A percentile compares a stretch with the other conserved stretches of the same genome.
phyloP scores from a whole-genome alignment of 2,888 invertebrate species.

The Phymatocera aterrima region DNA sequence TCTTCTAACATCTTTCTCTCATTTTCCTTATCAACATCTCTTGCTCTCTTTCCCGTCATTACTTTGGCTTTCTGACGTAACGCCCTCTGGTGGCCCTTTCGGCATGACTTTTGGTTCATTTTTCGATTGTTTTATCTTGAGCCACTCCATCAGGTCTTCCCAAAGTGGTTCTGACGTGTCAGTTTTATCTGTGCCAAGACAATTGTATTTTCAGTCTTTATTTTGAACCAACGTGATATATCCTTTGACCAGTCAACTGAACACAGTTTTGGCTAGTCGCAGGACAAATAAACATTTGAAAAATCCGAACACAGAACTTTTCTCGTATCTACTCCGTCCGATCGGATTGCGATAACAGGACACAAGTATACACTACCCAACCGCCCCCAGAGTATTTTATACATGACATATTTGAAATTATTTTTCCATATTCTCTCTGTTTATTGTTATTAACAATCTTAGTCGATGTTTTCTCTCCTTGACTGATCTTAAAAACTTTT shows the following conservation, averaged over 20 bases:
- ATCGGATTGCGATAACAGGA: neutral
- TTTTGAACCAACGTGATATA: neutral
- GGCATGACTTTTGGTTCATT: neutral
- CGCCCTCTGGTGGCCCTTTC: constrained; percentile 17
- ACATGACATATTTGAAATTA: neutral
- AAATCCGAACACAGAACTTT: neutral
- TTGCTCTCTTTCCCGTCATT: neutral
- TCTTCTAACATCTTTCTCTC: no score
- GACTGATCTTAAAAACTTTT: no score
- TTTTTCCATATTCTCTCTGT: no score
- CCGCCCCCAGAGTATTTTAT: neutral
- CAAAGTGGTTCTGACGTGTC: no score
- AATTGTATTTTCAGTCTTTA: neutral
- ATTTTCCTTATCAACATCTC: neutral
- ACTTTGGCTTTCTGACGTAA: neutral
- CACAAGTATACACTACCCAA: neutral
- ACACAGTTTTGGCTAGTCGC: no score
- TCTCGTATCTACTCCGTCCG: neutral
- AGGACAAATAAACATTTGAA: neutral
- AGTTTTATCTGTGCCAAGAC: no score
- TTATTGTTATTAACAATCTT: no score
- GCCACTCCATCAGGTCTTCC: neutral
- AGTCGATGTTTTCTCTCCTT: no score
- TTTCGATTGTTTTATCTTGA: neutral
- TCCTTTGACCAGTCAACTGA: no score